Conservation (phyloP, 2,797 vertebrate genomes). For the Numenius phaeopus region DNA sequence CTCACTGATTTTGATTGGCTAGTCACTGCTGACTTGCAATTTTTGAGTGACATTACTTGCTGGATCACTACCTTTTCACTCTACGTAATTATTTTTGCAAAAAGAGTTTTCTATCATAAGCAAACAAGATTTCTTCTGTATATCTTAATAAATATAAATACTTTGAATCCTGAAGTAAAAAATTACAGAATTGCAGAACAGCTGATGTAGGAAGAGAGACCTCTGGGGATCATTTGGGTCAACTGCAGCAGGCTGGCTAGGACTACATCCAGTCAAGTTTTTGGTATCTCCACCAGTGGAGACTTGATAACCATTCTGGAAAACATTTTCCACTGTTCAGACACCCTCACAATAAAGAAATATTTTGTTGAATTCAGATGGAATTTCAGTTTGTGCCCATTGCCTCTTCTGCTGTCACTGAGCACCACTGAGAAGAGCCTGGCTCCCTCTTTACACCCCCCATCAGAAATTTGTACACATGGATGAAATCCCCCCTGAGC, state of each 20-base stretch:
- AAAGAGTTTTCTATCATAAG: not conserved
- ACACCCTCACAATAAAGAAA: not conserved
- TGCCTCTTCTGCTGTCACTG: not conserved
- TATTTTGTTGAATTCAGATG: not conserved
- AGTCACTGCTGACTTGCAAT: not conserved
- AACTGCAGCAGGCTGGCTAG: not conserved
- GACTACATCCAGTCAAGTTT: not conserved
- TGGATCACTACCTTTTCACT: not conserved
- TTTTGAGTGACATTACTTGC: not conserved
- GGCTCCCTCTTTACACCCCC: not conserved
- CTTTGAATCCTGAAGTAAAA: not conserved
- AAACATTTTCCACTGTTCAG: not conserved
- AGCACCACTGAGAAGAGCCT: not conserved
- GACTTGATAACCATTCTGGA: not conserved
- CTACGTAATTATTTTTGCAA: not conserved
- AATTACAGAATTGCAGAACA: fast-evolving
- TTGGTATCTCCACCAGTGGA: not conserved
- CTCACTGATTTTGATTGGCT: not conserved
- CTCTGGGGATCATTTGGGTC: not conserved
- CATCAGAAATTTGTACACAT: too few relatives aligned
- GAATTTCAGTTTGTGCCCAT: not conserved
- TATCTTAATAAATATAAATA: not conserved
- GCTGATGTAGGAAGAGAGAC: not conserved
- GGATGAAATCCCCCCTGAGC: not conserved
- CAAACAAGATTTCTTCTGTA: not conserved